Conservation (phyloP, 2,113 vertebrate genomes). For the Xiphorhynchus elegans region DNA sequence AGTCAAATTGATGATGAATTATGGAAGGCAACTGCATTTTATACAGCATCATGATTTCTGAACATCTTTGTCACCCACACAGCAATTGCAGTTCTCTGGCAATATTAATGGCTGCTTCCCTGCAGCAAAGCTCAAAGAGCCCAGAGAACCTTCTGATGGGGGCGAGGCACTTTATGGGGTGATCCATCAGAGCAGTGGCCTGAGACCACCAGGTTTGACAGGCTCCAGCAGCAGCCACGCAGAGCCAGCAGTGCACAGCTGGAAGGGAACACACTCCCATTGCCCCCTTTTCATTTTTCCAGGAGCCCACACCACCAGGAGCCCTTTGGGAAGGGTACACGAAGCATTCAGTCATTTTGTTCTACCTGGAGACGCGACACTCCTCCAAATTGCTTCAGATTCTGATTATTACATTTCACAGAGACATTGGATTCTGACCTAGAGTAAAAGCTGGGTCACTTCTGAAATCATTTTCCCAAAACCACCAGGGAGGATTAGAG, state of each 20-base stretch:
- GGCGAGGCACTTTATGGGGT: neutral
- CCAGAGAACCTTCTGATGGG: neutral
- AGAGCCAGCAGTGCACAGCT: rapidly evolving
- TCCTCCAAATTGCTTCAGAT: neutral
- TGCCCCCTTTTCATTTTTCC: neutral
- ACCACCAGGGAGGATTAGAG: neutral
- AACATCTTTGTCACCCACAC: neutral
- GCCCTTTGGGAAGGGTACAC: rapidly evolving
- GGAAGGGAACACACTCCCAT: neutral
- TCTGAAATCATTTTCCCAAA: neutral
- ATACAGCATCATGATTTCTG: neutral
- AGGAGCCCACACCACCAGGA: neutral
- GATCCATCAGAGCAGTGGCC: neutral
- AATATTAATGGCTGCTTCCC: neutral
- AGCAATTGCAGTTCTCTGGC: neutral
- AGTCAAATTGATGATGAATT: neutral
- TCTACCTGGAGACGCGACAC: neutral
- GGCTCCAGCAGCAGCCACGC: neutral
- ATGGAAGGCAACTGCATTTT: neutral
- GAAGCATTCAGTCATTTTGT: rapidly evolving
- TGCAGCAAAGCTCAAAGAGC: rapidly evolving
- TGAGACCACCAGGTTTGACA: neutral
- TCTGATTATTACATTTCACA: neutral
- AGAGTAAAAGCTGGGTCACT: neutral
- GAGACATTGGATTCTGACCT: neutral